A percentile compares a stretch with the other conserved stretches of the same genome.
phyloP scores from a whole-genome alignment of 2,797 vertebrate species.

The Perodicticus potto region DNA sequence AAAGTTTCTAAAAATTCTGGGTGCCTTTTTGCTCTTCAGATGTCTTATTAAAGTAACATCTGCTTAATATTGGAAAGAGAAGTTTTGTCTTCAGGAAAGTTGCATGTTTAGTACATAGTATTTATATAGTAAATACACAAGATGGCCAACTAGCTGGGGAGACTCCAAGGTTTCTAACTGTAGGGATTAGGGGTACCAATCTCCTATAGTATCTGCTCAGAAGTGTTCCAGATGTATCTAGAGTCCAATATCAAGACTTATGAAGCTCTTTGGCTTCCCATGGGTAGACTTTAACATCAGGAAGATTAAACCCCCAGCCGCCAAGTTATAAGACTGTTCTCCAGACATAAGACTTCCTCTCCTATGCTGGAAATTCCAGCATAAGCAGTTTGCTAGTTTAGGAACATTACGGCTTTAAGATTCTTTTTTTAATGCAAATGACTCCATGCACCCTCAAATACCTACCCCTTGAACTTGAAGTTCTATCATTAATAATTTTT shows the following conservation, averaged over 20 bases:
- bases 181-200: background rate
- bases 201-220: background rate
- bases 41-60: constrained; percentile 15
- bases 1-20: background rate
- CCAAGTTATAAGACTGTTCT: background rate
- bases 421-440: background rate
- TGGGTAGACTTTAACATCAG: background rate
- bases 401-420: background rate
- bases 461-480: background rate
- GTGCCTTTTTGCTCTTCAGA: background rate
- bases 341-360: background rate
- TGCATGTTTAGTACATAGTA: constrained; percentile 17
- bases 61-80: constrained; percentile 2
- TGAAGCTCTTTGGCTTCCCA: background rate
- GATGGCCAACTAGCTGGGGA: background rate
- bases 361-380: background rate
- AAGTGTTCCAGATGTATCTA: background rate
- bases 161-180: background rate
- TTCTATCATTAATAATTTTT: constrained; percentile 15
- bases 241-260: background rate
- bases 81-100: background rate
- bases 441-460: background rate
- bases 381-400: constrained; percentile 4
- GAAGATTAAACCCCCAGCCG: background rate
- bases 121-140: constrained; percentile 60